Conservation (phyloP, 2,113 vertebrate genomes). For the Trematomus loennbergii region DNA sequence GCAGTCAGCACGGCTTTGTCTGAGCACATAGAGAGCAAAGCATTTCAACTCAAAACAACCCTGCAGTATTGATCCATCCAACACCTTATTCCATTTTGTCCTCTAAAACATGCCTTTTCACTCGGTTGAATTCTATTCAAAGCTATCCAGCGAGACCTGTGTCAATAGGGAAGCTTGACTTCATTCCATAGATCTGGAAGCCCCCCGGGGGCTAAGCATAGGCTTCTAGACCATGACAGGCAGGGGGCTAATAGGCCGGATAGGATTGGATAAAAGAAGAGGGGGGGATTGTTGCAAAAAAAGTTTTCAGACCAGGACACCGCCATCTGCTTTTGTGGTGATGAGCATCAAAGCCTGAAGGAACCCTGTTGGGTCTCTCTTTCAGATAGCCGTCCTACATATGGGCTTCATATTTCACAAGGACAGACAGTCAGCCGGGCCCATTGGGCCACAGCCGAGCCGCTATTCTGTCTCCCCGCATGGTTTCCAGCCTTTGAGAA, state of each 20-base stretch:
- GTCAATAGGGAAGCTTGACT: constrained; percentile 83
- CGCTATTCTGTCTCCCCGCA: constrained; percentile 72
- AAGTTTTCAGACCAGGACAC: constrained; percentile 76
- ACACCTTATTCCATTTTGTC: constrained; percentile 79
- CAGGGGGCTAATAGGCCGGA: constrained; percentile 84
- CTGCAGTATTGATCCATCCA: constrained; percentile 77
- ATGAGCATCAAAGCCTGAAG: constrained; percentile 85
- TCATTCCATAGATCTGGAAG: constrained; percentile 78
- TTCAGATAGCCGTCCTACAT: constrained; percentile 82
- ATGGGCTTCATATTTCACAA: constrained; percentile 85
- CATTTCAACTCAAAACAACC: constrained; percentile 74
- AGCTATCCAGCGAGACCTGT: constrained; percentile 79
- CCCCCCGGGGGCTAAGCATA: constrained; percentile 78
- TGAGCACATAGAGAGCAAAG: constrained; percentile 72
- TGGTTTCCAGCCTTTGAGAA: constrained; percentile 76
- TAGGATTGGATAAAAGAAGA: constrained; percentile 80
- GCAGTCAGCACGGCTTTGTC: constrained; percentile 75
- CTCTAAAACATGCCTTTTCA: constrained; percentile 83
- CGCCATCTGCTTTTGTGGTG: constrained; percentile 87
- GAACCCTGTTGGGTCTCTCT: constrained; percentile 81
- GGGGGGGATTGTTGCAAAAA: constrained; percentile 57
- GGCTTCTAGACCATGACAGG: constrained; percentile 78
- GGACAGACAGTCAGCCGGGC: constrained; percentile 74
- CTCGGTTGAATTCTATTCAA: constrained; percentile 84
- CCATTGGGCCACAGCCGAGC: constrained; percentile 67